Evolutionary conservation across 2,888 invertebrate species (phyloP), one percentile per base, ranked within the genome.

Genomic region (Campoplex nolae): DNA sequence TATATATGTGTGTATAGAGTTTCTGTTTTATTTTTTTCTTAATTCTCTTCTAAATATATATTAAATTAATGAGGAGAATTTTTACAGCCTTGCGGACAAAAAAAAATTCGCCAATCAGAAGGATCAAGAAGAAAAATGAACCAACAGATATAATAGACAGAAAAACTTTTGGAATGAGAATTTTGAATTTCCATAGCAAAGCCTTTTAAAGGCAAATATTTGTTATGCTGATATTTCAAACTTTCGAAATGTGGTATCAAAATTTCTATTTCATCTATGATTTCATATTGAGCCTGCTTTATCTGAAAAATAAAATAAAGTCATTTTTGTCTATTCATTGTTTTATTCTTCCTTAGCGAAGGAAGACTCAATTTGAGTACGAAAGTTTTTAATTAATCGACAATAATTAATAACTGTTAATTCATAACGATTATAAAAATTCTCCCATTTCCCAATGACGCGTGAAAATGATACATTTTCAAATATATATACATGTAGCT

Each of bases 321-420:
- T 51, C 13, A 32, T 75, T 35, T 32, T 67, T 68, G 28, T 18
- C 58, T 70, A 23, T 65, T 23, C 3, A 56, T 56, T 48, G 16
- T 80, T 51, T 28, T 38, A 76, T 74, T 51, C 74, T 32, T 82
- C 35, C 38, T 56, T 62, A 68, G 35, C 77, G 54, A 45, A 67
- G 86, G 86, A 86, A 86, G 86, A 86, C 81, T 32, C 76, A 76
- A 48, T 65, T 70, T 70, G 76, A 86, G 65, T 76, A 71, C 77
- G 23, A 76, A 79, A n/a, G 45, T 79, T 83, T 75, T 62, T 45
- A 56, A n/a, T 56, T 23, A 67, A 81, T 67, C 73, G 56, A 45
- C 8, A 56, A 76, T 54, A 32, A 23, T 45, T 23, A 58, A 79
- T 79, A 79, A 79, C 75, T 71, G 68, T 76, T 56, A 7, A 16